phyloP scores from a whole-genome alignment of 1,140 invertebrate species.

The Prorops nasuta region DNA sequence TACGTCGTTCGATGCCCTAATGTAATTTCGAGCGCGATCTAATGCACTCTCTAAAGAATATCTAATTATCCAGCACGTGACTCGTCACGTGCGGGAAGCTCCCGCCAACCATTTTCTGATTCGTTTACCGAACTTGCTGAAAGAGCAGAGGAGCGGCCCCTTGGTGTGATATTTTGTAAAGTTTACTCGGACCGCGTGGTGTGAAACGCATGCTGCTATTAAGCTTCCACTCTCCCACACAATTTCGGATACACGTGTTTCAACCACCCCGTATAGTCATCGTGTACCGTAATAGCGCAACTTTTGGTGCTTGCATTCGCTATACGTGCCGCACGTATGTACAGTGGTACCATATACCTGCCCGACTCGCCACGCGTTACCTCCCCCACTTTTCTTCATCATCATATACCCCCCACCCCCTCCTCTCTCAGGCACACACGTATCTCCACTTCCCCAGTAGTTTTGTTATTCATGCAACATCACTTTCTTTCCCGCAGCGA shows the following conservation, averaged over 20 bases:
- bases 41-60: constrained; percentile 53
- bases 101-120: constrained; percentile 51
- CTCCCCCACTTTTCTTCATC: no score
- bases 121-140: constrained; percentile 43
- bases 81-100: constrained; percentile 52
- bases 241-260: constrained; percentile 23
- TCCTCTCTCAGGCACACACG: no score
- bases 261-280: constrained; percentile 24
- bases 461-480: no score
- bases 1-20: constrained; percentile 22
- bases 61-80: constrained; percentile 56
- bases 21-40: constrained; percentile 36
- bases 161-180: constrained; percentile 52
- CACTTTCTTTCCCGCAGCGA: no score
- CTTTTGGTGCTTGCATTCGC: no score
- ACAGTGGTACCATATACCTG: constrained; percentile 1
- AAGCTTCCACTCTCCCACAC: constrained; percentile 15
- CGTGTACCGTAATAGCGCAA: no score
- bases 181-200: constrained; percentile 44
- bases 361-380: constrained; percentile 46
- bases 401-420: no score
- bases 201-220: constrained; percentile 50
- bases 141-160: constrained; percentile 34
- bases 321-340: constrained; percentile 19
- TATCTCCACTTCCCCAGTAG: no score